Conservation (phyloP, 2,888 invertebrate species). For the Apamea sordens region DNA sequence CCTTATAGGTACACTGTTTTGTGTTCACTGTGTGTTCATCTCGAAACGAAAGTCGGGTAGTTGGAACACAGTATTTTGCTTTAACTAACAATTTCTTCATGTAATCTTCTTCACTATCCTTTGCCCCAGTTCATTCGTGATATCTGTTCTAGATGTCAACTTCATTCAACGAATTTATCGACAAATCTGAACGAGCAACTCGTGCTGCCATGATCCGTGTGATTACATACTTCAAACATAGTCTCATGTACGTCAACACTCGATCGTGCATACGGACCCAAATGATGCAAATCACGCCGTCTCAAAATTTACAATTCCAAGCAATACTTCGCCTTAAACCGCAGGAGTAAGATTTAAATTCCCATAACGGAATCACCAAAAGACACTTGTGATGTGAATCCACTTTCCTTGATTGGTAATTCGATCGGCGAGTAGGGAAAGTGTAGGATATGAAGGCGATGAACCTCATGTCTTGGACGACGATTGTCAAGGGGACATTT, state of each 20-base stretch:
- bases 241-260: constrained; percentile 50
- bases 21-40: neutral
- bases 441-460: constrained; percentile 74
- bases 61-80: neutral
- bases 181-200: constrained; percentile 39
- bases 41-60: neutral
- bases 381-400: constrained; percentile 62
- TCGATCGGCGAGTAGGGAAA: constrained; percentile 75
- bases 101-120: neutral
- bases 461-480: constrained; percentile 58
- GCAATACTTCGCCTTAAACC: constrained; percentile 23
- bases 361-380: constrained; percentile 27
- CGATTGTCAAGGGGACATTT: constrained; percentile 44
- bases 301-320: constrained; percentile 42
- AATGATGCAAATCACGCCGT: constrained; percentile 62
- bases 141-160: constrained; percentile 19
- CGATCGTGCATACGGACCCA: constrained; percentile 50
- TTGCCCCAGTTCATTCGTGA: neutral
- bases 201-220: constrained; percentile 44
- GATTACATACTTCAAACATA: constrained; percentile 48
- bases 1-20: neutral
- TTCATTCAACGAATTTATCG: constrained; percentile 19
- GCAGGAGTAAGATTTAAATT: constrained; percentile 41
- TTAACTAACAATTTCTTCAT: neutral
- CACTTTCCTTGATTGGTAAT: constrained; percentile 80